Base-by-base conservation (phyloP, 2,113 vertebrate species). In the Chauna torquata region DNA sequence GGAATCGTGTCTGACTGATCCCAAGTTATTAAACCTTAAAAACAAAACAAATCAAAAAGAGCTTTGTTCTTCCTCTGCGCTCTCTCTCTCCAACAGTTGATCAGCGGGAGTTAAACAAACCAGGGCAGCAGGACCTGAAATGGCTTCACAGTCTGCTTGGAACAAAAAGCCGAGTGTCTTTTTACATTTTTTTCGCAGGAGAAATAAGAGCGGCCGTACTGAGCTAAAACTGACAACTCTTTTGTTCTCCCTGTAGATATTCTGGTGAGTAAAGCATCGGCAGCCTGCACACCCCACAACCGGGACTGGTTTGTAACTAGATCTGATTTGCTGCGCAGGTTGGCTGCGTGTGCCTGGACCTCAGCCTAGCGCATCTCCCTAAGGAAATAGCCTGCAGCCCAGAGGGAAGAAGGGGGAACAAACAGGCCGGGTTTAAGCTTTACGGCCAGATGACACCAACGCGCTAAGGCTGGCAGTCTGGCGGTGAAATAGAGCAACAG, bases 241-340 rank as follows among this genome's bases (percentile, higher is more conserved):
- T 95, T 92, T 92, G 79, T 92, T 94, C 83, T 82, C 65, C 75
- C 44, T 55, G 40, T 77, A 76, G n/a, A 61, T 65, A 57, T 11
- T 34, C 70, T 11, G 57, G 93, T 78, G 75, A 92, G 96, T 94
- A 79, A 92, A 86, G 82, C 49, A 25, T 74, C 90, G 69, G 91
- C 82, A 92, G 88, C 80, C 93, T 44, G 17, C 4, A 27, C 65
- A 72, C 45, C 59, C 87, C 59, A 36, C 42, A 28, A 68, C 36
- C 2, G 34, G 58, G 38, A n/a, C 50, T 49, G 75, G 36, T 81
- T 69, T 49, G 42, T 68, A 47, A 70, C 55, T 52, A 62, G 64
- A 50, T 86, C 82, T 79, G 75, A 75, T 89, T 49, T 86, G 86
- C 77, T 69, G 71, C 64, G 77, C 72, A n/a, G 40, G 38, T 36